Conservation (phyloP, 2,113 vertebrate genomes). For the Callipepla squamata region DNA sequence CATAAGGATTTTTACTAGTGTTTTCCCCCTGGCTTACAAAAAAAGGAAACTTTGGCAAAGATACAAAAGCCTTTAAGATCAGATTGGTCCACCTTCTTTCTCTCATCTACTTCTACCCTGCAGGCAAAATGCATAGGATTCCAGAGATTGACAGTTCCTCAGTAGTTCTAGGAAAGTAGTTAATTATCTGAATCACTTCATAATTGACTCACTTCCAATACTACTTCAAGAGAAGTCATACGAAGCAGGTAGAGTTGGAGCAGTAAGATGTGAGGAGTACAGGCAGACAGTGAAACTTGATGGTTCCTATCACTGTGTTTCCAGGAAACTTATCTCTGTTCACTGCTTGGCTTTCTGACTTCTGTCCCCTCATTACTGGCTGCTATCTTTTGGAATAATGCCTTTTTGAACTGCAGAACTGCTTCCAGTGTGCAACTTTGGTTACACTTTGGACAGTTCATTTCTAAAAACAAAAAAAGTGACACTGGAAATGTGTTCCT, state of each 20-base stretch:
- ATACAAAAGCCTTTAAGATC: background rate
- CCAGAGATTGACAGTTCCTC: conserved; percentile 17
- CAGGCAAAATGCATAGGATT: conserved; percentile 33
- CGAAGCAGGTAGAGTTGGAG: background rate
- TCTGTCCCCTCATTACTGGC: background rate
- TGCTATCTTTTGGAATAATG: background rate
- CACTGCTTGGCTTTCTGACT: background rate
- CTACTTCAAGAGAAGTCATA: background rate
- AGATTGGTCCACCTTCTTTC: background rate
- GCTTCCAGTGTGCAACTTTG: background rate
- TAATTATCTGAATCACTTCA: conserved; percentile 44
- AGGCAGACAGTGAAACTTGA: background rate
- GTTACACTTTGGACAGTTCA: fast-evolving
- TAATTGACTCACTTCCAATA: conserved; percentile 29
- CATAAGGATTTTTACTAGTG: background rate
- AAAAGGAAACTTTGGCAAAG: conserved; percentile 26
- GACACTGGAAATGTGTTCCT: background rate
- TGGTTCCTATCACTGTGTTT: background rate
- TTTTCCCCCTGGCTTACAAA: background rate
- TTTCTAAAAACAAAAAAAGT: background rate
- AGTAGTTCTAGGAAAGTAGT: conserved; percentile 32
- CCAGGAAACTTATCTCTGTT: background rate
- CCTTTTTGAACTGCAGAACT: background rate
- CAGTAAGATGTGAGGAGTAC: background rate
- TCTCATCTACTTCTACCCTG: conserved; percentile 15